phyloP scores from a whole-genome alignment of 2,797 vertebrate species.

The Chloroceryle amazona region DNA sequence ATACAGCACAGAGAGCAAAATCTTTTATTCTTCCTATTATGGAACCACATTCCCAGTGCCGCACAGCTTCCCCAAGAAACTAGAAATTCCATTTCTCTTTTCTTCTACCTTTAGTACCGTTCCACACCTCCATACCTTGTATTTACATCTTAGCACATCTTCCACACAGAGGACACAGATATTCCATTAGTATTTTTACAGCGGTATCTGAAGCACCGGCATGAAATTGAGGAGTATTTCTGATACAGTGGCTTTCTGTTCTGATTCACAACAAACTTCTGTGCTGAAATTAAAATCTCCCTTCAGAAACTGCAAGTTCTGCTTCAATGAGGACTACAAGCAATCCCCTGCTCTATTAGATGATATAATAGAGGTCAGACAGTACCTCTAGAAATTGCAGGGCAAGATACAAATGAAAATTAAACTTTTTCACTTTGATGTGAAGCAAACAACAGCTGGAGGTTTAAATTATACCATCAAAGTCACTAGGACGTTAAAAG shows the following conservation, averaged over 20 bases:
- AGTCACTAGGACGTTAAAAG: background rate
- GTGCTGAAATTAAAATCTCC: background rate
- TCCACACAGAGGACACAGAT: background rate
- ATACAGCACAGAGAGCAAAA: rapidly evolving
- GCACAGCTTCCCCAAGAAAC: background rate
- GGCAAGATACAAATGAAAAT: background rate
- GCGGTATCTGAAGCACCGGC: background rate
- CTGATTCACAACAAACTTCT: background rate
- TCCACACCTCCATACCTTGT: background rate
- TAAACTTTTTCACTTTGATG: background rate
- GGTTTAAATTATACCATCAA: background rate
- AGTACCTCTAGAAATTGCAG: background rate
- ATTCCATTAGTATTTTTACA: background rate
- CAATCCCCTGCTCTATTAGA: background rate
- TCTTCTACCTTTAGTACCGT: background rate
- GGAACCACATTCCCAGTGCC: background rate
- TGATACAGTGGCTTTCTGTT: background rate
- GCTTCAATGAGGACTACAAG: background rate
- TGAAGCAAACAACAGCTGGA: background rate
- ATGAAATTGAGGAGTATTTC: background rate
- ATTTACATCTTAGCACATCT: background rate
- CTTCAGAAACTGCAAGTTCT: background rate
- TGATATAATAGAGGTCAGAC: background rate
- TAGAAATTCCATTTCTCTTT: background rate
- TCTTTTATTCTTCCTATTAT: background rate